Percentiles rank a stretch among this genome's conserved stretches.
These are phyloP conservation scores for Alligator mississippiensis DNA, from an alignment of 2,113 vertebrate genomes.

Conservation along the genomic window DNA sequence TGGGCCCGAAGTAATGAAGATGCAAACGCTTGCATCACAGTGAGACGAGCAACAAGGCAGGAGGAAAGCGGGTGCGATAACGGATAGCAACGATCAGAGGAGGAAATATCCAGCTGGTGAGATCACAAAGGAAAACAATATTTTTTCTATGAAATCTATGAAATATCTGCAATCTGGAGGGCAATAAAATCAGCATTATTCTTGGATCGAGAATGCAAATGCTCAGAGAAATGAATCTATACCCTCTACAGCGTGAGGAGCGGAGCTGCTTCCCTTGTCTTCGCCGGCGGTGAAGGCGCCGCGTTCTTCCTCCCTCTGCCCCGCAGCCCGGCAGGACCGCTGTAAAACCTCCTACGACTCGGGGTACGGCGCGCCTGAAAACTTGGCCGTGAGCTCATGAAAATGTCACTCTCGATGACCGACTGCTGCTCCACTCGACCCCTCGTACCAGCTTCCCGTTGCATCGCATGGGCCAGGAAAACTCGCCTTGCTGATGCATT, in stretches of 20 bases:
- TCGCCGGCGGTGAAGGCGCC: not conserved
- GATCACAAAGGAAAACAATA: not conserved
- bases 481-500: fast-evolving
- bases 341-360: not conserved
- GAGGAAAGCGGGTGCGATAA: not conserved
- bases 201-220: not conserved
- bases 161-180: not conserved
- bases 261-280: not conserved
- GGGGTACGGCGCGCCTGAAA: not conserved
- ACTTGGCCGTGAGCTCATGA: not conserved
- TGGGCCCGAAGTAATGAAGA: not conserved
- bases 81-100: not conserved
- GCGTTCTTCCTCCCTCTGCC: not conserved
- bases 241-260: not conserved
- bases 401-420: not conserved
- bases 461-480: not conserved
- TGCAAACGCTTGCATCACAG: not conserved
- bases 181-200: not conserved
- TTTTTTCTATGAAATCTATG: too few species aligned
- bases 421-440: not conserved
- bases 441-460: not conserved
- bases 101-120: not conserved
- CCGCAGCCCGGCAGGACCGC: not conserved
- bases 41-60: not conserved
- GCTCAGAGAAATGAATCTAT: not conserved